These are phyloP conservation scores for Ennomos fuscantarius DNA, from an alignment of 2,888 invertebrate genomes.

Conservation along the genomic window DNA sequence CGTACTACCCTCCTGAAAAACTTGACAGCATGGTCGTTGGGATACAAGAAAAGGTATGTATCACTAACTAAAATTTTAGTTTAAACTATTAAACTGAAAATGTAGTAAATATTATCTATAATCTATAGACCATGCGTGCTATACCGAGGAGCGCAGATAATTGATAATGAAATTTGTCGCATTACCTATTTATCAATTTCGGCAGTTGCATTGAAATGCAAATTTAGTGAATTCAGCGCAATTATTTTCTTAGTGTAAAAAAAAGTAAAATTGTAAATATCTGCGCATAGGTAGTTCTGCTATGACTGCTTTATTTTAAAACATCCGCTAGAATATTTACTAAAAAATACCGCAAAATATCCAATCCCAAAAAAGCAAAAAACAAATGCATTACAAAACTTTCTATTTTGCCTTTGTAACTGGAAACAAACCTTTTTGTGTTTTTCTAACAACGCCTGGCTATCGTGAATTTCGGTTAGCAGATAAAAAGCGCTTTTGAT, in stretches of 20 bases:
- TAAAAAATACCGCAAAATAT: background rate
- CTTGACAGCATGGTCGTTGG: conserved; percentile 93
- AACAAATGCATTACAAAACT: conserved; percentile 7
- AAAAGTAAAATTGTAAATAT: no score
- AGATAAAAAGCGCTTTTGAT: conserved; percentile 20
- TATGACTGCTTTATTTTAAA: background rate
- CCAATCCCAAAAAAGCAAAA: conserved; percentile 2
- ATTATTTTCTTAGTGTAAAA: no score
- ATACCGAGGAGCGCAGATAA: no score
- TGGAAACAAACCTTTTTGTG: conserved; percentile 4
- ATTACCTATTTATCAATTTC: no score
- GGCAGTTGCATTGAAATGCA: no score
- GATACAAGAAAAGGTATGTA: conserved; percentile 87
- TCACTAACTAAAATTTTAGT: background rate
- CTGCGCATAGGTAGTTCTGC: no score
- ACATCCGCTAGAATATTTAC: background rate
- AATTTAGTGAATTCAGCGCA: no score
- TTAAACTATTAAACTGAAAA: no score
- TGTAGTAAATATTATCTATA: no score
- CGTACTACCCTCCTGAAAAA: conserved; percentile 95
- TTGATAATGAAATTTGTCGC: no score
- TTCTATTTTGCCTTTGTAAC: conserved; percentile 10
- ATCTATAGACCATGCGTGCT: no score
- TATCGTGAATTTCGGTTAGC: conserved; percentile 19
- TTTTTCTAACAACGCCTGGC: conserved; percentile 15